Percentiles rank a stretch among this genome's conserved stretches.
phyloP scores from a whole-genome alignment of 2,113 vertebrate species.

The Heliornis fulica region DNA sequence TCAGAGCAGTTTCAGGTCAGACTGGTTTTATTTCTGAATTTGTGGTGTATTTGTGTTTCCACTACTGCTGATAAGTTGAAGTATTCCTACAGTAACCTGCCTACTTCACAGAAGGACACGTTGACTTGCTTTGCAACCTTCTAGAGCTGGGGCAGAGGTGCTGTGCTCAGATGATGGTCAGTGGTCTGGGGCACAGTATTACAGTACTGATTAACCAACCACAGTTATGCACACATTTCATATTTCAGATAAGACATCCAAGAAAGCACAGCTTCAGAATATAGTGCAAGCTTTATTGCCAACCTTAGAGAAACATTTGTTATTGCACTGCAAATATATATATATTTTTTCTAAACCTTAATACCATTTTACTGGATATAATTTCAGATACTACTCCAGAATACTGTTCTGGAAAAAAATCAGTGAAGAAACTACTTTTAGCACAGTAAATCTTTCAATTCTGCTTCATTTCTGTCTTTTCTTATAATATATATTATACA shows the following conservation, averaged over 20 bases:
- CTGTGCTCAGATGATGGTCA: background rate
- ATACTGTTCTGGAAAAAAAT: background rate
- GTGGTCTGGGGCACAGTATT: background rate
- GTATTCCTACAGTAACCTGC: fast-evolving
- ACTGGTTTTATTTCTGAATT: background rate
- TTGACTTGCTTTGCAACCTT: background rate
- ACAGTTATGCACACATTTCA: background rate
- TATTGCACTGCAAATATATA: background rate
- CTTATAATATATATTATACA: background rate
- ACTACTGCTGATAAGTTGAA: background rate
- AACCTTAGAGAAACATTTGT: background rate
- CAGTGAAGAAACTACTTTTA: background rate
- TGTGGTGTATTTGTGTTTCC: background rate
- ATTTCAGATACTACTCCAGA: background rate
- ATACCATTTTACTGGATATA: slow-evolving; percentile 2
- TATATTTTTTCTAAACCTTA: slow-evolving; percentile 46
- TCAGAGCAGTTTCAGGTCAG: background rate
- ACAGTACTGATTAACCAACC: background rate
- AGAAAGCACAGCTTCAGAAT: background rate
- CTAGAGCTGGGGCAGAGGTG: background rate
- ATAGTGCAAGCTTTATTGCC: background rate
- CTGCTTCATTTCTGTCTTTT: background rate
- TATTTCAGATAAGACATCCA: background rate
- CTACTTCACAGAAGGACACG: background rate
- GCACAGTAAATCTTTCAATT: background rate